A percentile compares a stretch with the other conserved stretches of the same genome.
Evolutionary conservation across 2,113 vertebrate genomes (phyloP).

Genomic region (Marmota flaviventris): DNA sequence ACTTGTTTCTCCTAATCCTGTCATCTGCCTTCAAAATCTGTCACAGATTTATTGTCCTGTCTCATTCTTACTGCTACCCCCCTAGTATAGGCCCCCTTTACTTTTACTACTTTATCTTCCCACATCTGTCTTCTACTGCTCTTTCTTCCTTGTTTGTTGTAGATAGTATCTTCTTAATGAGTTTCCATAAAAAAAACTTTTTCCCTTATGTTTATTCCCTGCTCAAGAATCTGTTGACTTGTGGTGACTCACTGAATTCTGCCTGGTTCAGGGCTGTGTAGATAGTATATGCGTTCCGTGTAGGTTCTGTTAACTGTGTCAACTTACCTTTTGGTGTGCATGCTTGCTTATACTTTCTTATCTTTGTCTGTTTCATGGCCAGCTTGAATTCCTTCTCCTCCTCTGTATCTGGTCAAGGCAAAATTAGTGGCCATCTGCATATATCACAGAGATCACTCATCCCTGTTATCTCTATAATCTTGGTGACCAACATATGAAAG

Average conservation of each 20-base stretch:
- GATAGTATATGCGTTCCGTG: too few relatives aligned
- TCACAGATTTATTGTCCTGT: accelerated
- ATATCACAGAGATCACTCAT: not conserved
- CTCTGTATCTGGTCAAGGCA: too few relatives aligned
- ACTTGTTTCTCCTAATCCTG: not conserved
- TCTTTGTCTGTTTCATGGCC: not conserved
- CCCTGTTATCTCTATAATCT: not conserved
- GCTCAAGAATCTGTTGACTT: not conserved
- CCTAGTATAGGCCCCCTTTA: accelerated
- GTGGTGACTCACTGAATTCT: not conserved
- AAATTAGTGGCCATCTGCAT: not conserved
- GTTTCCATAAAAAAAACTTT: not conserved
- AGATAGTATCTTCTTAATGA: not conserved
- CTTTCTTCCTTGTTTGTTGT: not conserved
- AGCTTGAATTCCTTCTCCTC: not conserved
- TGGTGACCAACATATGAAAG: not conserved
- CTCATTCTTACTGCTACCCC: too few relatives aligned
- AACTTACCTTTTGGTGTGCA: not conserved
- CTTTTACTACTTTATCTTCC: not conserved
- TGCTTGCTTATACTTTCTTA: not conserved
- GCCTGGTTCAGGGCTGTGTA: accelerated
- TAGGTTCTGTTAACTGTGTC: not conserved
- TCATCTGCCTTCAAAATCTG: not conserved
- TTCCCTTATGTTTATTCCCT: not conserved
- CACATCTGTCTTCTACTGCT: not conserved